phyloP scores from a whole-genome alignment of 2,888 invertebrate species.

The Hydroisotoma schaefferi region DNA sequence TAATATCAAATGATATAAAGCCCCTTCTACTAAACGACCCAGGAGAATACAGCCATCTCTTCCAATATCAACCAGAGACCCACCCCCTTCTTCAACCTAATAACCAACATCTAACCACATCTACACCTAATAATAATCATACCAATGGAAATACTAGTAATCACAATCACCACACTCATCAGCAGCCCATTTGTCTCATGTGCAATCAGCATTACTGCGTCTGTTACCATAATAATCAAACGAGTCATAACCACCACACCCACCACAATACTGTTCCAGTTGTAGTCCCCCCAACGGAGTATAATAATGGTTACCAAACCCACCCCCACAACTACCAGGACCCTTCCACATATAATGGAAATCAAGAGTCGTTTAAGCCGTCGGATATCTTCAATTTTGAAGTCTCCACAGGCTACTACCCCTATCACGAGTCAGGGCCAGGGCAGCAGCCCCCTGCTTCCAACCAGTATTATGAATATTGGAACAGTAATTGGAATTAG shows the following conservation, averaged over 20 bases:
- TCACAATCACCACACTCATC: no score
- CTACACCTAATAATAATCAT: no score
- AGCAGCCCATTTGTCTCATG: not conserved
- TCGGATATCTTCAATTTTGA: constrained; percentile 15
- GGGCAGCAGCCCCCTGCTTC: not conserved
- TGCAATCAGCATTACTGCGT: constrained; percentile 7
- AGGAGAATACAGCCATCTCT: no score
- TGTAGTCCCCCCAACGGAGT: not conserved
- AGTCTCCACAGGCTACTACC: not conserved
- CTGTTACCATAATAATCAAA: not conserved
- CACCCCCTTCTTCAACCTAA: not conserved
- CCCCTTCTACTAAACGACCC: no score
- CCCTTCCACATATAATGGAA: not conserved
- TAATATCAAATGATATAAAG: no score
- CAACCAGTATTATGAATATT: constrained; percentile 8
- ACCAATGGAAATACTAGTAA: no score
- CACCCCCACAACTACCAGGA: not conserved
- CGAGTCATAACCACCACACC: not conserved
- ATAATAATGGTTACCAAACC: not conserved
- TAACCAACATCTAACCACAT: not conserved
- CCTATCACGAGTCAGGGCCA: not conserved
- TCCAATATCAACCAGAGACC: not conserved
- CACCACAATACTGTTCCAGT: not conserved
- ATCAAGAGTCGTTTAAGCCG: constrained; percentile 11
- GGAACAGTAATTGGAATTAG: constrained; percentile 7